Percentiles rank a stretch among this genome's conserved stretches.
phyloP scores from a whole-genome alignment of 2,113 vertebrate genomes.

The Neopipo cinnamomea region DNA sequence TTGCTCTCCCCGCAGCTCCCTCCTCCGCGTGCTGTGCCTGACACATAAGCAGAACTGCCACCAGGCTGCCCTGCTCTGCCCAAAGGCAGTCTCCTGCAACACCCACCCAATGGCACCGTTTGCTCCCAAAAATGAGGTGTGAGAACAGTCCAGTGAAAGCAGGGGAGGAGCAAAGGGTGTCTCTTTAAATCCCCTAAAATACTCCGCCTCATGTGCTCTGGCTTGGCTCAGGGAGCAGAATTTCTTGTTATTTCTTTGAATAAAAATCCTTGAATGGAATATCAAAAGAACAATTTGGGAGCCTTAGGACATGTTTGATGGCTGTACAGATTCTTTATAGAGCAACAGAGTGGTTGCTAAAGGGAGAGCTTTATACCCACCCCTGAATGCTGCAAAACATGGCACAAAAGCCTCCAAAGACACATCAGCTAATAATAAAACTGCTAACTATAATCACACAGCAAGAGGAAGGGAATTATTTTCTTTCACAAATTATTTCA shows the following conservation, averaged over 20 bases:
- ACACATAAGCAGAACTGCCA: background rate
- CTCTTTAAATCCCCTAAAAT: background rate
- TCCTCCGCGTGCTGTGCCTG: background rate
- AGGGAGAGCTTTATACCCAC: background rate
- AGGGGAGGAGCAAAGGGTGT: background rate
- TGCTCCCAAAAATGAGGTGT: background rate
- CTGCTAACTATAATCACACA: background rate
- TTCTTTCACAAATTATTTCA: background rate
- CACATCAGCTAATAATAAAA: conserved; percentile 30
- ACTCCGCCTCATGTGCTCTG: rapidly evolving
- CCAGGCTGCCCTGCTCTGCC: rapidly evolving
- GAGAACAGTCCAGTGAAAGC: background rate
- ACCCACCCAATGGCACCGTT: rapidly evolving
- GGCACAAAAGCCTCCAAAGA: background rate
- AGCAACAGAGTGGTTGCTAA: background rate
- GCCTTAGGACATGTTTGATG: background rate
- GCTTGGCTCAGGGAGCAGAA: background rate
- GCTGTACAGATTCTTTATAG: background rate
- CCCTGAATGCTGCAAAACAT: background rate
- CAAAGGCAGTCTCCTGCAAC: background rate
- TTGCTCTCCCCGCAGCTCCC: background rate
- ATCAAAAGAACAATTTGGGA: background rate
- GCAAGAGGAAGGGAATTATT: background rate
- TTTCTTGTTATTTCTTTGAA: background rate
- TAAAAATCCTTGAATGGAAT: background rate